A percentile compares a stretch with the other conserved stretches of the same genome.
Evolutionary conservation across 2,797 vertebrate species (phyloP).

Genomic region (Mormyrops boulengeri): DNA sequence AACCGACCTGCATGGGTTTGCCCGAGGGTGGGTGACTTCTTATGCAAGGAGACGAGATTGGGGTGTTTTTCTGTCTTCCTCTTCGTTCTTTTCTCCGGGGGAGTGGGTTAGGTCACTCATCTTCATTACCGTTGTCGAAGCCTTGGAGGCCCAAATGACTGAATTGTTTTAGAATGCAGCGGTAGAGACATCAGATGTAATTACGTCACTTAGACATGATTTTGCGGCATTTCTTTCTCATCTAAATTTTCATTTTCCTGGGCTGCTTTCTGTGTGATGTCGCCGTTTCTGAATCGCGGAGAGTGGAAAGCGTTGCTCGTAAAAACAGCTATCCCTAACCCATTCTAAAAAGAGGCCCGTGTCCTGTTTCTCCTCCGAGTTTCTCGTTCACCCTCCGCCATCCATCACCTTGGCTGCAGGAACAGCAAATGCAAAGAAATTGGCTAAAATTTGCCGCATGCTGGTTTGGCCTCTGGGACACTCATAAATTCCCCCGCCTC

Average conservation of each 20-base stretch:
- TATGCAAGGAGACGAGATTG: background rate
- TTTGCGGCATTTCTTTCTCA: background rate
- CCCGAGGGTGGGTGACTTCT: background rate
- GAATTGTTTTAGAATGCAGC: background rate
- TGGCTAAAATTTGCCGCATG: background rate
- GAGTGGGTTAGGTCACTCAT: background rate
- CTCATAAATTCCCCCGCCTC: conserved; percentile 7
- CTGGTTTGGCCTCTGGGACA: background rate
- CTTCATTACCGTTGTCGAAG: background rate
- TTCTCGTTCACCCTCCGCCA: background rate
- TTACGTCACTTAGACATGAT: background rate
- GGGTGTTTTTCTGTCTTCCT: background rate
- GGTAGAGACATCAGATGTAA: background rate
- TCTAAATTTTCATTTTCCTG: background rate
- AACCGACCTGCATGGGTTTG: background rate
- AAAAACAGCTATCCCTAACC: background rate
- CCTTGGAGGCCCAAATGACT: background rate
- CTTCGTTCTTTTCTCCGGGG: background rate
- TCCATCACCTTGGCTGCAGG: background rate
- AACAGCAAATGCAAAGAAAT: conserved; percentile 9
- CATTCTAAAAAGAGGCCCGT: background rate
- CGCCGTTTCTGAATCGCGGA: background rate
- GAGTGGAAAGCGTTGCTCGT: background rate
- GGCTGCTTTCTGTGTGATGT: background rate
- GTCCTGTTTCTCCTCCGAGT: background rate